Evolutionary conservation across 2,113 vertebrate genomes (phyloP), one percentile per base, ranked within the genome.

Genomic region (Pelecanoides urinatrix): DNA sequence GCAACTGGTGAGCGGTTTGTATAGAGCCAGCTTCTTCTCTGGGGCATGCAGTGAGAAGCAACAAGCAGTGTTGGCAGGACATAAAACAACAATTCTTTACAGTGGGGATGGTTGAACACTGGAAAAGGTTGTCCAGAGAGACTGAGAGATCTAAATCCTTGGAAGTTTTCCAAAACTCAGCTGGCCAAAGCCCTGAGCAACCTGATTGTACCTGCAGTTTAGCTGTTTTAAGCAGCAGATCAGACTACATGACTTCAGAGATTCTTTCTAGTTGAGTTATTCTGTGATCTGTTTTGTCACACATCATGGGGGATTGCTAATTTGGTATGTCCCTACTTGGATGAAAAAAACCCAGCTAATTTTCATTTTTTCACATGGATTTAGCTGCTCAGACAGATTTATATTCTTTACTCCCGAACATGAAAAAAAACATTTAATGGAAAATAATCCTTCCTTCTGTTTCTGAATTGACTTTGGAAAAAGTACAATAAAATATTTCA

Each of bases 281-380:
- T 78, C 67, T 67, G 1, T 89, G 11, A 26, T 58, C 9, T 73
- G 12, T 80, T 67, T 71, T 80, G 68, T 91, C 29, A 20, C 19
- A 2, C 0, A 0, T 32, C 7, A 2, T 50, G 12, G 19, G 10
- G 19, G 5, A 21, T 65, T 71, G 29, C 21, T 78, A 15, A 47
- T 85, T 82, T 71, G 25, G 3, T 45, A 7, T 27, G 16, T 49
- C 13, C 6, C 23, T 76, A 7, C 9, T 2, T 36, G 53, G 22
- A 30, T n/a, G 34, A 11, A 47, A 38, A 56, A 6, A 0, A 0
- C 2, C 4, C 18, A 62, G 10, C 10, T 36, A 25, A 34, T 70
- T 34, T 2, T 63, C 1, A 6, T 21, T 83, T 68, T 68, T 91
- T 66, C 21, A 27, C 6, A 7, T 6, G 2, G 18, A 9, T 90